Conservation (phyloP, 2,797 vertebrate genomes). For the Epinephelus coioides region DNA sequence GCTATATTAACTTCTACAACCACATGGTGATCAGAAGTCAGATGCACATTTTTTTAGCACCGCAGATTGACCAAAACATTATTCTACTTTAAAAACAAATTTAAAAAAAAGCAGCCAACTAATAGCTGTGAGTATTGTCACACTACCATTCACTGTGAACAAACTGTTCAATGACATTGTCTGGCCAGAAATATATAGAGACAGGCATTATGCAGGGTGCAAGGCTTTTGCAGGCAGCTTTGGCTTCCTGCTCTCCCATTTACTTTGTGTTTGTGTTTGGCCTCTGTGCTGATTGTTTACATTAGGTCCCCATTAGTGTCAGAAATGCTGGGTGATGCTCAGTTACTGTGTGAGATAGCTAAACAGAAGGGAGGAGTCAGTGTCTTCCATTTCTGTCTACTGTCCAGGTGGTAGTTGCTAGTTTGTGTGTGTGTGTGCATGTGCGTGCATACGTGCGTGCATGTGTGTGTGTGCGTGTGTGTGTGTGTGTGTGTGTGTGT, state of each 20-base stretch:
- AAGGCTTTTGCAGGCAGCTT: constrained; percentile 1
- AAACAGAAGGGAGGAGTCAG: constrained; percentile 23
- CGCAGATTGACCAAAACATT: too few species aligned
- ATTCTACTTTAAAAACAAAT: not conserved
- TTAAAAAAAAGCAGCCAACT: not conserved
- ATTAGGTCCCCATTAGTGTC: constrained; percentile 76
- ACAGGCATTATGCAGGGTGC: not conserved
- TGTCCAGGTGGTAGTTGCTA: constrained; percentile 25
- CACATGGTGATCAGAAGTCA: too few species aligned
- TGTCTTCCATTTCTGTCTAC: not conserved
- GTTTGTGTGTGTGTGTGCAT: too few species aligned
- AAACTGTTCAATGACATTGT: not conserved
- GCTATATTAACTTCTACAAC: too few species aligned
- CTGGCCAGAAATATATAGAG: not conserved
- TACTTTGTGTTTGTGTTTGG: constrained; percentile 54
- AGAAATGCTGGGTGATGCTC: constrained; percentile 49
- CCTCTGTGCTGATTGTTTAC: constrained; percentile 66
- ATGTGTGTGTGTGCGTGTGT: too few species aligned
- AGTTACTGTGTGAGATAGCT: constrained; percentile 54
- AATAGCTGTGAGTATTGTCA: not conserved
- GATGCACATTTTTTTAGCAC: too few species aligned
- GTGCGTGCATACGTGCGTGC: too few species aligned
- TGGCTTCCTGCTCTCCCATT: constrained; percentile 27
- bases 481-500: not conserved
- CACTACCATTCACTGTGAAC: not conserved